Conservation (phyloP, 2,113 vertebrate genomes). For the Cephalopterus ornatus region DNA sequence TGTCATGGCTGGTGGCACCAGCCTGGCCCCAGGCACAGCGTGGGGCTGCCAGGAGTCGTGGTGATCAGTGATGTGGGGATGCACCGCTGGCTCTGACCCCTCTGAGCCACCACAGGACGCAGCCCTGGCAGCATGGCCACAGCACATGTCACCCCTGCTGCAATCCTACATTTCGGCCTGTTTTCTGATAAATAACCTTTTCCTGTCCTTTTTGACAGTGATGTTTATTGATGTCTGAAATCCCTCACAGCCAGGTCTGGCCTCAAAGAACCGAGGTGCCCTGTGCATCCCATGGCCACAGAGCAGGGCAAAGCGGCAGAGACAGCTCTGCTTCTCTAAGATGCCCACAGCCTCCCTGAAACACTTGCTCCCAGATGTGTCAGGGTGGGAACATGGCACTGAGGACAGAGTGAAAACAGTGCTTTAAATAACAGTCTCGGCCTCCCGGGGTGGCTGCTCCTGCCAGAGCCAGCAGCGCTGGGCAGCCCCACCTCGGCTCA, state of each 20-base stretch:
- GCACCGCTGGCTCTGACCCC: not conserved
- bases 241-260: conserved; percentile 28
- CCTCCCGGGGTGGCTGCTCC: fast-evolving
- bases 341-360: not conserved
- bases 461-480: not conserved
- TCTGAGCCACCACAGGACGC: not conserved
- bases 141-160: not conserved
- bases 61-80: not conserved
- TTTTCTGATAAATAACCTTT: conserved; percentile 45
- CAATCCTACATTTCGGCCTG: not conserved
- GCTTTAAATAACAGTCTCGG: not conserved
- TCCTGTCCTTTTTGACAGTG: conserved; percentile 52
- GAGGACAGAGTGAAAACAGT: not conserved
- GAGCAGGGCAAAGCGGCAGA: not conserved
- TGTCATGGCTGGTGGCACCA: not conserved
- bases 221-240: conserved; percentile 44
- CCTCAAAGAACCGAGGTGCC: not conserved
- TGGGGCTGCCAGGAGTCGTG: fast-evolving
- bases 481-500: not conserved
- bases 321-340: not conserved
- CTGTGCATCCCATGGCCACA: fast-evolving
- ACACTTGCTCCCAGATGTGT: not conserved
- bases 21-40: not conserved
- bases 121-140: not conserved
- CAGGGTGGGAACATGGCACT: not conserved